Percentiles rank a stretch among this genome's conserved stretches.
Evolutionary conservation across 2,888 invertebrate genomes (phyloP).

Genomic region (Entomobrya multifasciata): DNA sequence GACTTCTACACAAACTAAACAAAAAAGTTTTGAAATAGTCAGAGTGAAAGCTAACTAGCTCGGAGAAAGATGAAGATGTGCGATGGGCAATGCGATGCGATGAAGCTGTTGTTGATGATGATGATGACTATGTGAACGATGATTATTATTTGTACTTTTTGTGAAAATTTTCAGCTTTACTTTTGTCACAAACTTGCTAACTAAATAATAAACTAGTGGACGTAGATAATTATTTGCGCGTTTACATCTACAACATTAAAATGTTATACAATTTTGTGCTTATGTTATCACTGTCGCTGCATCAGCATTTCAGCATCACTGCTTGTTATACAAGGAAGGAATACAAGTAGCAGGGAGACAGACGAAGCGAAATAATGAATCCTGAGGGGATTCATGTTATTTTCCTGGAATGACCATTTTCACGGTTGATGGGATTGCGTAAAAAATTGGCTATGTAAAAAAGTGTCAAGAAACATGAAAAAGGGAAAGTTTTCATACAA

Average conservation of each 20-base stretch:
- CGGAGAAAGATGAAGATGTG: not conserved
- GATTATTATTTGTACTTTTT: constrained; percentile 14
- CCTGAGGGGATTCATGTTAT: not conserved
- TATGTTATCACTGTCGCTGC: too few relatives aligned
- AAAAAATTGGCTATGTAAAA: not conserved
- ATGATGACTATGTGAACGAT: not conserved
- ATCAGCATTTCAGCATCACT: too few relatives aligned
- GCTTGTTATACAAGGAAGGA: not conserved
- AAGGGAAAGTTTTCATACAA: not conserved
- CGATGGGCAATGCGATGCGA: not conserved
- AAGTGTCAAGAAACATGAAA: not conserved
- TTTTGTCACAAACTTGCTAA: not conserved
- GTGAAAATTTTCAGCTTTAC: constrained; percentile 4
- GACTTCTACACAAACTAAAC: not conserved
- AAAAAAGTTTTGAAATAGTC: not conserved
- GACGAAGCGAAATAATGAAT: not conserved
- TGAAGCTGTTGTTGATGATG: not conserved
- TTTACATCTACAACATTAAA: not conserved
- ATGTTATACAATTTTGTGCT: not conserved
- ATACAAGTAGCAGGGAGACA: too few relatives aligned
- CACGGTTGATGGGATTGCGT: not conserved
- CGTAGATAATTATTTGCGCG: not conserved
- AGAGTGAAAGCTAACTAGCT: not conserved
- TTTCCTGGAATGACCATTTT: constrained; percentile 15
- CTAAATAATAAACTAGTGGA: constrained; percentile 14